phyloP scores from a whole-genome alignment of 2,113 vertebrate genomes.

The Datnioides undecimradiatus region DNA sequence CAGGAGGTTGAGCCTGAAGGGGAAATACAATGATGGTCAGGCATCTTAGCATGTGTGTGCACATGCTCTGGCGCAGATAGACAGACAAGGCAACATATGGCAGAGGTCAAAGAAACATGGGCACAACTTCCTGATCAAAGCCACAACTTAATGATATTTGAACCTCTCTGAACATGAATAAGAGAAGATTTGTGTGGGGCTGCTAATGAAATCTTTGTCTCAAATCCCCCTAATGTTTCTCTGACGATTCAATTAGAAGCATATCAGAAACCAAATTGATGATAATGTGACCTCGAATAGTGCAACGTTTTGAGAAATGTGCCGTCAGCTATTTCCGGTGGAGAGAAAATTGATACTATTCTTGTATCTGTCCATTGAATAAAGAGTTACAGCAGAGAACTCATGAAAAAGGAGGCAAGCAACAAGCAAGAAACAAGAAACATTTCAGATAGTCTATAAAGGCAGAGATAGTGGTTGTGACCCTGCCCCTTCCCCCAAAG shows the following conservation, averaged over 20 bases:
- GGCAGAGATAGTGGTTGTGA: too few relatives aligned
- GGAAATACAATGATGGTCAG: constrained; percentile 65
- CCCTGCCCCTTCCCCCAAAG: too few relatives aligned
- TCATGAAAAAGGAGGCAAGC: too few relatives aligned
- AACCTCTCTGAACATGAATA: constrained; percentile 33
- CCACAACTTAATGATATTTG: constrained; percentile 36
- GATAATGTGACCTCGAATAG: background rate
- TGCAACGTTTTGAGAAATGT: background rate
- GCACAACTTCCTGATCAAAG: constrained; percentile 56
- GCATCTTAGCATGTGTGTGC: constrained; percentile 52
- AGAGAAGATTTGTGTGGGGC: constrained; percentile 16
- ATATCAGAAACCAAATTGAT: background rate
- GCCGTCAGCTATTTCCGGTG: too few relatives aligned
- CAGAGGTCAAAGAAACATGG: constrained; percentile 50
- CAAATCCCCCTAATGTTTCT: constrained; percentile 16
- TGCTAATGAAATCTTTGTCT: constrained; percentile 14
- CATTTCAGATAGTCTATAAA: too few relatives aligned
- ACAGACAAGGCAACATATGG: constrained; percentile 58
- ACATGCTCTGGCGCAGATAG: constrained; percentile 28
- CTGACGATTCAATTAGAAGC: constrained; percentile 8
- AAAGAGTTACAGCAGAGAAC: too few relatives aligned
- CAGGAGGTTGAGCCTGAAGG: constrained; percentile 65
- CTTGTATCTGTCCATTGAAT: background rate
- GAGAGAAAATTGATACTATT: background rate
- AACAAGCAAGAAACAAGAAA: too few relatives aligned